phyloP scores from a whole-genome alignment of 1,140 invertebrate genomes.

The Battus philenor region DNA sequence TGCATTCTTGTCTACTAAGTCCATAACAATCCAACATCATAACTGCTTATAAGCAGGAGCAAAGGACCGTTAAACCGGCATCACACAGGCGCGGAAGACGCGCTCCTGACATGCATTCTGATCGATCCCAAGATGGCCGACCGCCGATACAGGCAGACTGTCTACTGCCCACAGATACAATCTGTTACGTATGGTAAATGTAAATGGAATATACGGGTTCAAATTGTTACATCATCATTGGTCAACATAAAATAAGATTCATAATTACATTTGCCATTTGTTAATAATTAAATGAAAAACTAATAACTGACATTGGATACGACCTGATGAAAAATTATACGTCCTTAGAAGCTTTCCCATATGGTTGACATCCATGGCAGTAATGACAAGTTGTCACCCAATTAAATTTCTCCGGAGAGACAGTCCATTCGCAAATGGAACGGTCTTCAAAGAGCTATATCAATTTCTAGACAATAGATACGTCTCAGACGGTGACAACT shows the following conservation, averaged over 20 bases:
- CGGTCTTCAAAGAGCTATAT: conserved; percentile 19
- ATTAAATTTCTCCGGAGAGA: conserved; percentile 45
- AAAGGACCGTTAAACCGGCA: conserved; percentile 43
- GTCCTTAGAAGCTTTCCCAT: too few relatives aligned
- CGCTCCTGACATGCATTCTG: conserved; percentile 51
- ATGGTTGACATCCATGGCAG: neutral
- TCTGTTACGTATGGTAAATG: conserved; percentile 9
- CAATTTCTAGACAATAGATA: conserved; percentile 49
- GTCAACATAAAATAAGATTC: too few relatives aligned
- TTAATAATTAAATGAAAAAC: too few relatives aligned
- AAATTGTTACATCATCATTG: too few relatives aligned
- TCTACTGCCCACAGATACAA: conserved; percentile 4
- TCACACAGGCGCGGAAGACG: conserved; percentile 38
- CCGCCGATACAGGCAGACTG: conserved; percentile 12
- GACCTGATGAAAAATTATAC: too few relatives aligned
- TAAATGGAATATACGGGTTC: too few relatives aligned
- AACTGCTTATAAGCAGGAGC: conserved; percentile 23
- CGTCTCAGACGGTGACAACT: conserved; percentile 16
- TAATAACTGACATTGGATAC: too few relatives aligned
- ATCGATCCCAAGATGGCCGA: conserved; percentile 32
- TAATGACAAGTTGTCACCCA: conserved; percentile 16
- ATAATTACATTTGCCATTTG: too few relatives aligned
- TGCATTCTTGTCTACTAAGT: too few relatives aligned
- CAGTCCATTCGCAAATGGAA: conserved; percentile 13
- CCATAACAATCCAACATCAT: conserved; percentile 18